Evolutionary conservation across 2,888 invertebrate species (phyloP).

Genomic region (Acanthococcus lagerstroemiae): DNA sequence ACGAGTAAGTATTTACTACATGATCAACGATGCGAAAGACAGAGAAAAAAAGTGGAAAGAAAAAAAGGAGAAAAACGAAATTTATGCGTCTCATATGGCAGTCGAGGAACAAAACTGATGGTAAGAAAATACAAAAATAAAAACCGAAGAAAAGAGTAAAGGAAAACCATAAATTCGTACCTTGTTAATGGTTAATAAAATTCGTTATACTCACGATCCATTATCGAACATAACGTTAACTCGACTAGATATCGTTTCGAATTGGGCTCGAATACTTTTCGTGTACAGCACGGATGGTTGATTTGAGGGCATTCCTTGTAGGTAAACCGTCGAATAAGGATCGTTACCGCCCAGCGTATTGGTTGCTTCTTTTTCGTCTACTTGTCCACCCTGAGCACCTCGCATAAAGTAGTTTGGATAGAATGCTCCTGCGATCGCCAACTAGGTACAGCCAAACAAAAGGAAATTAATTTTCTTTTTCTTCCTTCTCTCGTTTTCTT

Average conservation of each 20-base stretch:
- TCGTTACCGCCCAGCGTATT: conserved; percentile 60
- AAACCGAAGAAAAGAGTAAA: too few relatives aligned
- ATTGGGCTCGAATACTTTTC: conserved; percentile 51
- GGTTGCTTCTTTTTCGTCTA: conserved; percentile 56
- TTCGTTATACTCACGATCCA: conserved; percentile 43
- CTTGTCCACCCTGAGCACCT: conserved; percentile 45
- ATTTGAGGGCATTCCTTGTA: conserved; percentile 46
- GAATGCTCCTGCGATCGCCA: conserved; percentile 59
- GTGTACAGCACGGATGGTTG: conserved; percentile 64
- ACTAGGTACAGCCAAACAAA: conserved; percentile 29
- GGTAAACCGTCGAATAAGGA: conserved; percentile 63
- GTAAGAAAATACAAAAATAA: too few relatives aligned
- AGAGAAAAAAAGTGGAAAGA: too few relatives aligned
- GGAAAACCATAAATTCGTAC: neutral
- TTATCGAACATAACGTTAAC: conserved; percentile 46
- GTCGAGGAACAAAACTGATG: too few relatives aligned
- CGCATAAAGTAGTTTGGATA: conserved; percentile 83
- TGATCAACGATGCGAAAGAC: too few relatives aligned
- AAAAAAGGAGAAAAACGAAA: too few relatives aligned
- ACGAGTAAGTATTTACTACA: conserved; percentile 37
- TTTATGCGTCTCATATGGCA: too few relatives aligned
- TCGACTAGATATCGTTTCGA: conserved; percentile 44
- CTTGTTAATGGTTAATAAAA: conserved; percentile 1
- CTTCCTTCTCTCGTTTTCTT: neutral
- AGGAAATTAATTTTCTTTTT: neutral